Conservation (phyloP, 2,797 vertebrate genomes). For the Thamnophis elegans region DNA sequence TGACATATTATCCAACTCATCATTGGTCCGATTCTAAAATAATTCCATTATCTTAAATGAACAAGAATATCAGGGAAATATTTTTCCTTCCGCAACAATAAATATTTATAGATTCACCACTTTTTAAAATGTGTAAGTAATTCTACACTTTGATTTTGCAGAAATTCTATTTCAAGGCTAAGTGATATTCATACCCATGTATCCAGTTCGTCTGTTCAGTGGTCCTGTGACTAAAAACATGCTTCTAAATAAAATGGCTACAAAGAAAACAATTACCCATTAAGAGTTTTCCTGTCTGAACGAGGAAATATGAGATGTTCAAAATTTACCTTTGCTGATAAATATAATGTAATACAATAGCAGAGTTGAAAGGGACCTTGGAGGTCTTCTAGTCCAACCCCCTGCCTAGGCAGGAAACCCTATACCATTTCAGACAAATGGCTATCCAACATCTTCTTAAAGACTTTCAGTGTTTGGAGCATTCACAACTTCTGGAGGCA, state of each 20-base stretch:
- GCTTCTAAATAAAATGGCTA: neutral
- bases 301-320: neutral
- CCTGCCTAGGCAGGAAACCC: too few species aligned
- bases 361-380: too few species aligned
- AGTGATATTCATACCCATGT: neutral
- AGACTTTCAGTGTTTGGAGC: too few species aligned
- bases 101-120: neutral
- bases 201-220: neutral
- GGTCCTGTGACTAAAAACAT: neutral
- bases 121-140: neutral
- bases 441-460: too few species aligned
- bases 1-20: conserved; percentile 19
- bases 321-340: neutral
- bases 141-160: neutral
- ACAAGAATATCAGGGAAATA: conserved; percentile 13
- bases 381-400: too few species aligned
- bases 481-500: too few species aligned
- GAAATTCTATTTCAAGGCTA: neutral
- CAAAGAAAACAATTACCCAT: neutral
- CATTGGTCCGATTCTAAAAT: conserved; percentile 40
- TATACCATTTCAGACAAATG: too few species aligned
- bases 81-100: neutral
- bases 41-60: conserved; percentile 48
- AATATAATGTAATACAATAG: too few species aligned
- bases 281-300: neutral